These are phyloP conservation scores for Colletes latitarsis DNA, from an alignment of 1,140 invertebrate species.

Conservation along the genomic window DNA sequence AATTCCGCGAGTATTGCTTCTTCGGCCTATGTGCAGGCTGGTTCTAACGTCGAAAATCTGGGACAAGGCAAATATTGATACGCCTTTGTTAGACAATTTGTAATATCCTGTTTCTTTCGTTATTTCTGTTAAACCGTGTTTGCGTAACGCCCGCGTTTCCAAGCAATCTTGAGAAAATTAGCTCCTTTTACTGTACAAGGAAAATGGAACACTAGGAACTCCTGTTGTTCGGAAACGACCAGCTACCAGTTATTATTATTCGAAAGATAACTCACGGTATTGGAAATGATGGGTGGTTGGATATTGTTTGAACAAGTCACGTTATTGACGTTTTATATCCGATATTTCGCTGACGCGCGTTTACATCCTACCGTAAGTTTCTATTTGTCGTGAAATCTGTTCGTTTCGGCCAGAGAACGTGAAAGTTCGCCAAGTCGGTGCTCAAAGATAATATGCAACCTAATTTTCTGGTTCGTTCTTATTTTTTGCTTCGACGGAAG, in stretches of 20 bases:
- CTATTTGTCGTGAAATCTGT: background rate
- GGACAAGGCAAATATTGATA: slow-evolving; percentile 9
- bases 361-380: background rate
- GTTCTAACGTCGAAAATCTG: background rate
- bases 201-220: background rate
- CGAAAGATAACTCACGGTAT: no score
- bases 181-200: background rate
- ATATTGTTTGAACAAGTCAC: no score
- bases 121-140: background rate
- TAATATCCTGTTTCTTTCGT: slow-evolving; percentile 20
- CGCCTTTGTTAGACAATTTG: slow-evolving; percentile 8
- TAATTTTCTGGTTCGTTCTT: slow-evolving; percentile 1
- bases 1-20: slow-evolving; percentile 9
- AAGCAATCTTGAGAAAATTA: background rate
- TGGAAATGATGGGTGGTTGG: no score
- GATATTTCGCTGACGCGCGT: no score
- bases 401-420: background rate
- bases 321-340: no score
- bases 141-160: background rate
- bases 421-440: background rate
- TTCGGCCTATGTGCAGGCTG: background rate
- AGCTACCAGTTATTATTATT: background rate
- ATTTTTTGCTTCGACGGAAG: background rate
- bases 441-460: background rate
- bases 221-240: slow-evolving; percentile 5